These are phyloP conservation scores for Parazoanthus darwini DNA, from an alignment of 92 coral and sea anemone species.

Conservation along the genomic window DNA sequence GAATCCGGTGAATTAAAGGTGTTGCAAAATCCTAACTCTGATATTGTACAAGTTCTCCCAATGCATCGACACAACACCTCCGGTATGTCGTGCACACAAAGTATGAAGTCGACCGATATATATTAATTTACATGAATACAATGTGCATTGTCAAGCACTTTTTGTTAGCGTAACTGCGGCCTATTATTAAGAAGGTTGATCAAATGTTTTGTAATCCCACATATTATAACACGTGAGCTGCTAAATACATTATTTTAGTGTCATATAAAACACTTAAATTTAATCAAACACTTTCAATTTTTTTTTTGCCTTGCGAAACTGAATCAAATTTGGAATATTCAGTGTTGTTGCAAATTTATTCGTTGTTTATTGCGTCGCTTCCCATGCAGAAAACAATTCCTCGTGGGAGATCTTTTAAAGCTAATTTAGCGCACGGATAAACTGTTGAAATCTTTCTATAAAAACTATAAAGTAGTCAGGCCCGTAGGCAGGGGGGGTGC, in stretches of 20 bases:
- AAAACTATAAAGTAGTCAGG: not conserved
- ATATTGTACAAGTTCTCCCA: slow-evolving; percentile 8
- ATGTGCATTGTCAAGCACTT: slow-evolving; percentile 7
- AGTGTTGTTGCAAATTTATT: not conserved
- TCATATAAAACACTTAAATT: not conserved
- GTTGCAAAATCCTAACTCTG: not conserved
- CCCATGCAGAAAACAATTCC: not conserved
- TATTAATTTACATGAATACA: slow-evolving; percentile 31
- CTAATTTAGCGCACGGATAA: slow-evolving; percentile 22
- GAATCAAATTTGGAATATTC: no score
- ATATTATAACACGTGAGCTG: not conserved
- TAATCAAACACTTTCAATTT: not conserved
- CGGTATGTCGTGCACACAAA: slow-evolving; percentile 16
- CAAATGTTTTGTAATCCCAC: not conserved
- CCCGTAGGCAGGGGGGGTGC: no score
- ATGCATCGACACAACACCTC: not conserved
- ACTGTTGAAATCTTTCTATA: no score
- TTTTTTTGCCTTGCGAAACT: no score
- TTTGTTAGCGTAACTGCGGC: slow-evolving; percentile 2
- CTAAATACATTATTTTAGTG: not conserved
- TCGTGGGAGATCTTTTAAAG: not conserved
- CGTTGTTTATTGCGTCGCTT: not conserved
- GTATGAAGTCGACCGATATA: slow-evolving; percentile 24
- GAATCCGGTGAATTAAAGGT: not conserved
- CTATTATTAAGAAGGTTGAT: not conserved